These are phyloP conservation scores for Pholis gunnellus DNA, from an alignment of 2,113 vertebrate species.

Conservation along the genomic window DNA sequence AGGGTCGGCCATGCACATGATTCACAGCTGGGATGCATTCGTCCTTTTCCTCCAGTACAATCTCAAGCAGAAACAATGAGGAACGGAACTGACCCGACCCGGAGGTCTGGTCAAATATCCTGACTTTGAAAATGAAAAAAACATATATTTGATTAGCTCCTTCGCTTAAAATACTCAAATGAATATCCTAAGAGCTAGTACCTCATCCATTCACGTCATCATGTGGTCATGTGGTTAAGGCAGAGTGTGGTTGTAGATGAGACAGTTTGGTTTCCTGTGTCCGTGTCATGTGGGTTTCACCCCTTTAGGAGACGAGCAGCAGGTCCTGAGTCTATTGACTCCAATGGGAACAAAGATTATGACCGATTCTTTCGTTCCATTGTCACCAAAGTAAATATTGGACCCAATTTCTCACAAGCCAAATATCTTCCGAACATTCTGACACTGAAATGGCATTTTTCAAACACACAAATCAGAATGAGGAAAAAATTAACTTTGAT, in stretches of 20 bases:
- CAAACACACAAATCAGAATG: too few relatives aligned
- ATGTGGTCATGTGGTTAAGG: background rate
- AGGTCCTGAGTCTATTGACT: background rate
- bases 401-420: too few relatives aligned
- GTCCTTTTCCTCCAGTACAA: constrained; percentile 20
- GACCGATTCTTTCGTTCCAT: background rate
- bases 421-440: too few relatives aligned
- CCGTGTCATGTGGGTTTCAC: background rate
- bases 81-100: constrained; percentile 13
- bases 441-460: too few relatives aligned
- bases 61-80: constrained; percentile 29
- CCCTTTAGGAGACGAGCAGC: background rate
- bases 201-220: background rate
- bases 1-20: constrained; percentile 19
- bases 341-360: too few relatives aligned
- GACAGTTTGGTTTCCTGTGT: background rate
- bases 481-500: too few relatives aligned
- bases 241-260: background rate
- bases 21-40: constrained; percentile 26
- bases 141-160: background rate
- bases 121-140: background rate
- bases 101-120: background rate
- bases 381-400: background rate
- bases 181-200: background rate
- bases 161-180: background rate